Conservation (phyloP, 2,888 invertebrate genomes). For the Zygaena filipendulae region DNA sequence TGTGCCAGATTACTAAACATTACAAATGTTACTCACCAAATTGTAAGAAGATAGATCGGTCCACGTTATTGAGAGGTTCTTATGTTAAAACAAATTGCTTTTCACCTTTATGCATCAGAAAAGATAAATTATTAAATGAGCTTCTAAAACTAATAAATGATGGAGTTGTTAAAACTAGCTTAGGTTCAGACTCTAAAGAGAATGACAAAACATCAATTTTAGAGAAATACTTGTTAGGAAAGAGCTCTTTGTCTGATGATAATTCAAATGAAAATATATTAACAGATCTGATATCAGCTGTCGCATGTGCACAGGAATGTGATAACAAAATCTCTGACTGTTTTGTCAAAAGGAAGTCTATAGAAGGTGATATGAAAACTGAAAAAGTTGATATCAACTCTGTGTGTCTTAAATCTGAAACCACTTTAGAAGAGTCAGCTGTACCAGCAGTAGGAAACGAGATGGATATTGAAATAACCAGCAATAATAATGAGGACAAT, state of each 20-base stretch:
- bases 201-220: slow-evolving; percentile 73
- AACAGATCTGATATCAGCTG: slow-evolving; percentile 70
- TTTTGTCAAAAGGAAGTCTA: slow-evolving; percentile 53
- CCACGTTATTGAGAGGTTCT: slow-evolving; percentile 49
- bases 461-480: slow-evolving; percentile 59
- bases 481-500: slow-evolving; percentile 46
- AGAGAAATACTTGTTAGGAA: slow-evolving; percentile 75
- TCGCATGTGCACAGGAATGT: slow-evolving; percentile 71
- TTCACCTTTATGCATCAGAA: slow-evolving; percentile 83
- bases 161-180: slow-evolving; percentile 54
- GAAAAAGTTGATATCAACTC: slow-evolving; percentile 33
- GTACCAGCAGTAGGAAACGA: slow-evolving; percentile 62
- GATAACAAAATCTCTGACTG: slow-evolving; percentile 61
- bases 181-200: slow-evolving; percentile 45
- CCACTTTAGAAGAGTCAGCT: slow-evolving; percentile 62
- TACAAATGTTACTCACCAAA: slow-evolving; percentile 78
- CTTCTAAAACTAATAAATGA: slow-evolving; percentile 72
- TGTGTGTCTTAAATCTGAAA: slow-evolving; percentile 55
- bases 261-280: slow-evolving; percentile 67
- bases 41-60: slow-evolving; percentile 70
- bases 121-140: slow-evolving; percentile 76
- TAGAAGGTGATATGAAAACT: slow-evolving; percentile 40
- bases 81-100: slow-evolving; percentile 74
- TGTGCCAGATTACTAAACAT: slow-evolving; percentile 77
- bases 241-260: slow-evolving; percentile 33